Percentiles rank a stretch among this genome's conserved stretches.
phyloP scores from a whole-genome alignment of 2,888 invertebrate species.

The Stenodera caucasica region DNA sequence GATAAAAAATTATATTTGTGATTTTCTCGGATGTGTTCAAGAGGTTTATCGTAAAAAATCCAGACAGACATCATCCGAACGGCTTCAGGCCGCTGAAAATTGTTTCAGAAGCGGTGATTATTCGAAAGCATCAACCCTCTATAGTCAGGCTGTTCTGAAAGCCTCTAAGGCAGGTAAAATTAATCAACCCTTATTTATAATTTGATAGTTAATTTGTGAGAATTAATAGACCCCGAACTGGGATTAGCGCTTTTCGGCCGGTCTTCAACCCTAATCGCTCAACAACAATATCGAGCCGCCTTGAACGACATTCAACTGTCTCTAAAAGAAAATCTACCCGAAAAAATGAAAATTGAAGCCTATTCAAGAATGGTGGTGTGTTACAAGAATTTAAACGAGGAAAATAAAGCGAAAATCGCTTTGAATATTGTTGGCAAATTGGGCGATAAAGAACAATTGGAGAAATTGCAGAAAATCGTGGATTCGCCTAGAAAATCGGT shows the following conservation, averaged over 20 bases:
- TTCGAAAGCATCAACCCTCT: slow-evolving; percentile 63
- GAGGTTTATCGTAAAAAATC: slow-evolving; percentile 70
- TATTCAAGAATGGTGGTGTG: slow-evolving; percentile 73
- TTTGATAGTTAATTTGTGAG: not conserved
- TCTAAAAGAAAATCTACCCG: slow-evolving; percentile 64
- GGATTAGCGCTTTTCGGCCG: slow-evolving; percentile 69
- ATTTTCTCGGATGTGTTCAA: slow-evolving; percentile 67
- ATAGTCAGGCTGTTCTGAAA: slow-evolving; percentile 73
- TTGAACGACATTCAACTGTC: slow-evolving; percentile 70
- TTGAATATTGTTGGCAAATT: slow-evolving; percentile 65
- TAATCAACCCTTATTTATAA: not conserved
- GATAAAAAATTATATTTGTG: slow-evolving; percentile 55
- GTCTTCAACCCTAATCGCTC: slow-evolving; percentile 64
- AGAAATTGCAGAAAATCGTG: slow-evolving; percentile 18
- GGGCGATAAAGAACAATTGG: slow-evolving; percentile 38
- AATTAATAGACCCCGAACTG: slow-evolving; percentile 62
- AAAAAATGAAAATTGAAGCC: slow-evolving; percentile 65
- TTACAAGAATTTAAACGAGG: slow-evolving; percentile 65
- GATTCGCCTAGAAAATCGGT: not conserved
- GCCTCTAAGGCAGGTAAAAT: slow-evolving; percentile 66
- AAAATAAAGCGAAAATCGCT: slow-evolving; percentile 66
- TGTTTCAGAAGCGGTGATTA: slow-evolving; percentile 60
- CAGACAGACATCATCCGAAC: slow-evolving; percentile 62
- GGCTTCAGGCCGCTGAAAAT: slow-evolving; percentile 65
- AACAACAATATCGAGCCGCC: slow-evolving; percentile 63